Base-by-base conservation (phyloP, 2,113 vertebrate species). In the Lepidothrix coronata region DNA sequence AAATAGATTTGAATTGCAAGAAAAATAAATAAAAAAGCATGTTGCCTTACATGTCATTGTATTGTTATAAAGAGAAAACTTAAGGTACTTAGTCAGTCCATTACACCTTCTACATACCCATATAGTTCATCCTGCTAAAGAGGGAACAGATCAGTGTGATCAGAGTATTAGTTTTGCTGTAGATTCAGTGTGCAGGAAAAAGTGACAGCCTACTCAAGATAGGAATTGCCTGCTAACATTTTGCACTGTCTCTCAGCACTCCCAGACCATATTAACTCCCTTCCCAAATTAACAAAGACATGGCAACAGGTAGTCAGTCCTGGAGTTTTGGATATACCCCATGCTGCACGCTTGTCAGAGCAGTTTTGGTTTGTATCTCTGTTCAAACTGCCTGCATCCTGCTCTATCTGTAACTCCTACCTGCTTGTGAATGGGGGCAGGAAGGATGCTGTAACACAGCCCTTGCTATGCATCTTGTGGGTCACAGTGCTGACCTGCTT, bases 251-350 rank as follows among this genome's bases (percentile, higher is more conserved):
- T 52, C 11, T 31, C 20, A 63, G 18, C 4, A 35, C 9, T 46
- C 23, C 51, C 16, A 61, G 41, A 44, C 37, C 11, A 3, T 6
- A 49, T 17, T 33, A 83, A 54, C 4, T 7, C 9, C 27, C 27
- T 54, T 13, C 13, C 25, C 28, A n/a, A 59, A 68, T 13, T 9
- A 75, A 76, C 13, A 54, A 3, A 39, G 5, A 39, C 35, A 18
- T 8, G 23, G 28, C 25, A 77, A 66, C 20, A 76, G 11, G 12
- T 8, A 44, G 30, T 65, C 61, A 37, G 30, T 39, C 62, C 28
- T 52, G 18, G 4, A 0, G 0, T 3, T 12, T 19, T 20, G 16
- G 18, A 35, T 52, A 23, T 9, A 73, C 1, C 4, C n/a, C 59
- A 54, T 0, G 1, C 12, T 57, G 27, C 58, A 23, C 4, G 21